phyloP scores from a whole-genome alignment of 2,113 vertebrate genomes.

The Eolophus roseicapilla region DNA sequence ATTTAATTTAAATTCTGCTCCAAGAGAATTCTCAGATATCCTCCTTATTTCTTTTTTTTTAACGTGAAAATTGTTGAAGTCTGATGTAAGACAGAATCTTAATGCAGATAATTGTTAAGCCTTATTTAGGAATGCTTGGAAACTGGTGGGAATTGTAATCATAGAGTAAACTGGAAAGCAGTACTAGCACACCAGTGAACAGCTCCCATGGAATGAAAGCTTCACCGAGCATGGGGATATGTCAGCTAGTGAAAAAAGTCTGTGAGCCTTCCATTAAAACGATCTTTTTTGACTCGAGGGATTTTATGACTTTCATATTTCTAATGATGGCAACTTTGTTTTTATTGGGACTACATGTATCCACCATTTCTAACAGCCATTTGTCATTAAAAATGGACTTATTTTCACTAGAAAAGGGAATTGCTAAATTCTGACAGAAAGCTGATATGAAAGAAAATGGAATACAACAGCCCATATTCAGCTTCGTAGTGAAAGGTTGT shows the following conservation, averaged over 20 bases:
- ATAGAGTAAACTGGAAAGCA: neutral
- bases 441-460: neutral
- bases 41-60: neutral
- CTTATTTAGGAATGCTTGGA: conserved; percentile 15
- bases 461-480: neutral
- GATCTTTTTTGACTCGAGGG: neutral
- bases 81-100: conserved; percentile 38
- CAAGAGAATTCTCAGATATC: conserved; percentile 41
- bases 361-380: neutral
- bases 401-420: neutral
- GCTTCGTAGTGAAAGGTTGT: neutral
- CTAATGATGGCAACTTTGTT: neutral
- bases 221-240: neutral
- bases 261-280: neutral
- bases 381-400: neutral
- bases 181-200: neutral
- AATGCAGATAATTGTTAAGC: neutral
- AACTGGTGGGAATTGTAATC: neutral
- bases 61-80: neutral
- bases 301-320: neutral
- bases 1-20: conserved; percentile 57
- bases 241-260: neutral
- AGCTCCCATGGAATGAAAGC: neutral
- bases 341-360: neutral
- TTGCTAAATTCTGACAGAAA: neutral